Base-by-base conservation (phyloP, 2,888 invertebrate species). In the Rapana venosa region DNA sequence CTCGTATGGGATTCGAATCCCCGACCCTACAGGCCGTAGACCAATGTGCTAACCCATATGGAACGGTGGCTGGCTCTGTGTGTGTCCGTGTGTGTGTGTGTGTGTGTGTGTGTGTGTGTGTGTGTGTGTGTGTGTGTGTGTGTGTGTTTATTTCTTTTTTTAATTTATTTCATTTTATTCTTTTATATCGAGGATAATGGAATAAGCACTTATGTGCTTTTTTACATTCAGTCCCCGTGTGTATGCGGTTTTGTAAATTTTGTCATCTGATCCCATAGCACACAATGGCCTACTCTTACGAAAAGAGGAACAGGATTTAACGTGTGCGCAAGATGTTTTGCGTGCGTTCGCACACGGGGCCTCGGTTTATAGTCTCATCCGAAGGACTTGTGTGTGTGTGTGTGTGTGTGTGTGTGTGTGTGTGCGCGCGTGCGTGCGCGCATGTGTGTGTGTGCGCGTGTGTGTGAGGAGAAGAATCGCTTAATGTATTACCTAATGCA, bases 331-430 rank as follows among this genome's bases (percentile, higher is more conserved):
- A 20, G 1, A 20, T 61, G 20, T 22, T 61, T 15, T 61, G 61
- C 13, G 61, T 20, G 20, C 61, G 15, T 61, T 61, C 13, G 2
- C 22, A 61, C 20, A 15, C 61, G 22, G 20, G 22, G 1, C 20
- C 6, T 22, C 15, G 2, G 1, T 61, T 8, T 22, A 11, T 26
- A 74, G 74, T n/a, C 22, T n/a, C n/a, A 74, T 26, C 2, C 26
- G 22, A 11, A 22, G 22, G 2, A 11, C 74, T 11, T 35, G 81
- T 36, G 81, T 36, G 81, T 36, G 81, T 81, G 81, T 81, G 81
- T 81, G 81, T 81, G 81, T 81, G 81, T 35, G 81, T 81, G 81
- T 81, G 81, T 81, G 81, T 81, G 81, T 81, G 81, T 81, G 81
- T 81, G 81, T 81, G 81, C 36, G 77, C 30, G 36, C 30, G 77